A percentile compares a stretch with the other conserved stretches of the same genome.
Evolutionary conservation across 2,888 invertebrate genomes (phyloP).

Genomic region (Troides helena): DNA sequence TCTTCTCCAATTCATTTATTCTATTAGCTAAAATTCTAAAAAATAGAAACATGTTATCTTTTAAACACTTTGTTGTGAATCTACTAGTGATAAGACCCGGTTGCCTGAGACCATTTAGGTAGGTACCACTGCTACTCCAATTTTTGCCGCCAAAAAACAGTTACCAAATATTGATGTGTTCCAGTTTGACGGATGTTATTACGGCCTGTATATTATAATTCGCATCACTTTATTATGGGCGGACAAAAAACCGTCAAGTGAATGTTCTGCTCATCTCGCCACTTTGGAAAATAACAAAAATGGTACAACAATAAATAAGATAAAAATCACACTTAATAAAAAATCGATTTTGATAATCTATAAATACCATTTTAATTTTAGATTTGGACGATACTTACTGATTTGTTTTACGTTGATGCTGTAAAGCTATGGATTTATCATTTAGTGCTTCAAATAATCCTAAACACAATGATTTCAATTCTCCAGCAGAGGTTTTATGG

Average conservation of each 20-base stretch:
- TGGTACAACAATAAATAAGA: neutral
- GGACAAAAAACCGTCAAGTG: no score
- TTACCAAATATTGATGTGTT: no score
- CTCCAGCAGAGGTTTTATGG: constrained; percentile 81
- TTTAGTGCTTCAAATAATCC: constrained; percentile 91
- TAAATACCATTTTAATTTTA: neutral
- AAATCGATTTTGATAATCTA: neutral
- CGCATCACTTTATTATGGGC: no score
- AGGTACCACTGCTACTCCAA: no score
- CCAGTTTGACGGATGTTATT: no score
- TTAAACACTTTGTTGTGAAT: neutral
- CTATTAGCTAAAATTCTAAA: constrained; percentile 88
- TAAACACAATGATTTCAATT: constrained; percentile 87
- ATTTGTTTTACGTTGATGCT: constrained; percentile 92
- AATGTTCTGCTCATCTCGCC: no score
- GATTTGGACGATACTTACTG: constrained; percentile 75
- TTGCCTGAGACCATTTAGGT: no score
- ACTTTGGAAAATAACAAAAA: no score
- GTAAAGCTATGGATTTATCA: constrained; percentile 90
- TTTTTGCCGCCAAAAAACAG: no score
- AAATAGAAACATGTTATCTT: constrained; percentile 26
- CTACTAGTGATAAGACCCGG: no score
- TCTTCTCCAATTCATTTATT: constrained; percentile 90
- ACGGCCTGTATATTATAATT: no score
- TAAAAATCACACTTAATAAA: neutral